A percentile compares a stretch with the other conserved stretches of the same genome.
phyloP scores from a whole-genome alignment of 2,888 invertebrate species.

The Eilema caniola region DNA sequence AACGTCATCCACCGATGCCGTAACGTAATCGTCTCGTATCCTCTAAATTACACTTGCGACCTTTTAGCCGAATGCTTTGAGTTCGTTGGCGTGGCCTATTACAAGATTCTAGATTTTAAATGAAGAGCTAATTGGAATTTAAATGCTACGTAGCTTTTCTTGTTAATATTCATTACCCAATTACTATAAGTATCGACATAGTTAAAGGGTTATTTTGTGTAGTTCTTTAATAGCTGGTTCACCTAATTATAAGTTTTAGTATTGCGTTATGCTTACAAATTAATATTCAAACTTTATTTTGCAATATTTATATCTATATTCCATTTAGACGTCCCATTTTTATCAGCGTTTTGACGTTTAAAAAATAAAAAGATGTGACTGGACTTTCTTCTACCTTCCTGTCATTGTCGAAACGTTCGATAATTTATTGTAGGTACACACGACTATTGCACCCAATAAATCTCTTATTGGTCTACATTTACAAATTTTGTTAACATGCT shows the following conservation, averaged over 20 bases:
- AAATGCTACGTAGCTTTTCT: conserved; percentile 1
- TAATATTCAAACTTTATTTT: too few relatives aligned
- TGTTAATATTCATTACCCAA: conserved; percentile 28
- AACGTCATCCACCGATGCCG: conserved; percentile 49
- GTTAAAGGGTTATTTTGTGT: background rate
- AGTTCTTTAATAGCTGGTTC: background rate
- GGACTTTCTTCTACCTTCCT: too few relatives aligned
- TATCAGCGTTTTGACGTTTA: too few relatives aligned
- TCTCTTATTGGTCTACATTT: too few relatives aligned
- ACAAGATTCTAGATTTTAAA: conserved; percentile 54
- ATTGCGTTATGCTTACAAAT: too few relatives aligned
- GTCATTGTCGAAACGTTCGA: too few relatives aligned
- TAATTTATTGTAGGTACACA: too few relatives aligned
- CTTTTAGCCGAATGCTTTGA: conserved; percentile 60
- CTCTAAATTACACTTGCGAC: conserved; percentile 75
- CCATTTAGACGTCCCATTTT: too few relatives aligned
- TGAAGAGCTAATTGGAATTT: conserved; percentile 46
- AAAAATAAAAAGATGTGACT: too few relatives aligned
- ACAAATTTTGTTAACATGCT: too few relatives aligned
- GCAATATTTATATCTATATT: too few relatives aligned
- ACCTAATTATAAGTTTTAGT: background rate
- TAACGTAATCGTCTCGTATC: conserved; percentile 61
- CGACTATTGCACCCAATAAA: too few relatives aligned
- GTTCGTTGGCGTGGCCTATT: conserved; percentile 55
- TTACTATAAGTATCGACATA: background rate